phyloP scores from a whole-genome alignment of 2,797 vertebrate species.

The Enteromius unitaeniatus region DNA sequence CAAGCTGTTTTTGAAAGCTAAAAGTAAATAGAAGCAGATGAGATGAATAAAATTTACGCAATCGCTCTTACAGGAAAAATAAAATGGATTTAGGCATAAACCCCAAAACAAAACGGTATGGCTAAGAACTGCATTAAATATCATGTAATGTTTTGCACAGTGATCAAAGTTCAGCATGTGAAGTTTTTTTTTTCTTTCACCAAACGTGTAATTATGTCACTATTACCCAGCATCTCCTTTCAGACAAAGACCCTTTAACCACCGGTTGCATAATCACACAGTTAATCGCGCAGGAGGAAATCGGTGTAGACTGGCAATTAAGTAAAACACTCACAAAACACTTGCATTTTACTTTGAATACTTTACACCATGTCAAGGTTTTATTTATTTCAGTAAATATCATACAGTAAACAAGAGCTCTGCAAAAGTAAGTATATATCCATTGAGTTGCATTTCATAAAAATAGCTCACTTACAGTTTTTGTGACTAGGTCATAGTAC shows the following conservation, averaged over 20 bases:
- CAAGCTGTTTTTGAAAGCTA: no score
- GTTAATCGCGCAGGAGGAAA: background rate
- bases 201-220: conserved; percentile 9
- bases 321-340: conserved; percentile 5
- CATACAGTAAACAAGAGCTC: conserved; percentile 99
- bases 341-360: conserved; percentile 50
- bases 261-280: background rate
- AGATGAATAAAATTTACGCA: background rate
- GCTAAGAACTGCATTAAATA: background rate
- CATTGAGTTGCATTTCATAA: conserved; percentile 99
- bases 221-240: background rate
- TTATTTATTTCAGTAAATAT: conserved; percentile 97
- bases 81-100: background rate
- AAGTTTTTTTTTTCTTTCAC: background rate
- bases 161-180: background rate
- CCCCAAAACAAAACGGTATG: background rate
- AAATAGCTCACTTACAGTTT: conserved; percentile 99
- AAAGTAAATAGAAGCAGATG: no score
- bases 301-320: background rate
- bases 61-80: background rate
- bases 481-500: conserved; percentile 97
- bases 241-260: background rate
- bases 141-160: background rate
- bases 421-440: conserved; percentile 99
- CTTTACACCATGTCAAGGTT: conserved; percentile 79